A percentile compares a stretch with the other conserved stretches of the same genome.
Evolutionary conservation across 2,113 vertebrate genomes (phyloP).

Genomic region (Pterocles burchelli): DNA sequence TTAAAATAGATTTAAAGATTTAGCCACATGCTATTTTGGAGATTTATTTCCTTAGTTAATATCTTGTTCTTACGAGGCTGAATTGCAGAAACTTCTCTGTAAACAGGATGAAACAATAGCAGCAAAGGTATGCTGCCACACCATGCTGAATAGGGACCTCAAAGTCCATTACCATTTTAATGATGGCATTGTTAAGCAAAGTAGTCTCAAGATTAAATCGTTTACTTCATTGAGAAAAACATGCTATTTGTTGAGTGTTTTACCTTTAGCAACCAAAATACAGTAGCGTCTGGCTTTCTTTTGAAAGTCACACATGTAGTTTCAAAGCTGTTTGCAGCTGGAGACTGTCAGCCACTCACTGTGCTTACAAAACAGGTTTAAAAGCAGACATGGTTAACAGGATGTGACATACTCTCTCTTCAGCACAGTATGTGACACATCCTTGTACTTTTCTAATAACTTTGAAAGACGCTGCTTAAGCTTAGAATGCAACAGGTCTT

Average conservation of each 20-base stretch:
- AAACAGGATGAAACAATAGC: constrained; percentile 7
- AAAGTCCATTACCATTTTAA: constrained; percentile 21
- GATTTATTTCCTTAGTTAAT: background rate
- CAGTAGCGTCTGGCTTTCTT: background rate
- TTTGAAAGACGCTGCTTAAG: background rate
- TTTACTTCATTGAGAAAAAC: constrained; percentile 41
- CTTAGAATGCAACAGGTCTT: background rate
- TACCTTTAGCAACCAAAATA: constrained; percentile 31
- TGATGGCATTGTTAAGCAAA: constrained; percentile 36
- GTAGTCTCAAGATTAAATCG: constrained; percentile 4
- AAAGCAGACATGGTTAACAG: constrained; percentile 49
- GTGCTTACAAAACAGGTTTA: constrained; percentile 71
- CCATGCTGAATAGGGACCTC: constrained; percentile 35
- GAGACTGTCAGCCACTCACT: constrained; percentile 40
- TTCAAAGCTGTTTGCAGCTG: constrained; percentile 59
- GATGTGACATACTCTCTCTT: constrained; percentile 49
- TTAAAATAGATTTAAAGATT: background rate
- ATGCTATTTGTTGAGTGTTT: background rate
- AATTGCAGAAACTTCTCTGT: background rate
- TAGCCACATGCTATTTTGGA: background rate
- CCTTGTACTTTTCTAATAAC: background rate
- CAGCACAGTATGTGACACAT: constrained; percentile 12
- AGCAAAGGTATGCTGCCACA: constrained; percentile 26
- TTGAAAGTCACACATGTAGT: background rate
- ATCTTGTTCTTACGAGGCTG: background rate